Conservation (phyloP, 2,113 vertebrate species). For the Coracopsis vasa region DNA sequence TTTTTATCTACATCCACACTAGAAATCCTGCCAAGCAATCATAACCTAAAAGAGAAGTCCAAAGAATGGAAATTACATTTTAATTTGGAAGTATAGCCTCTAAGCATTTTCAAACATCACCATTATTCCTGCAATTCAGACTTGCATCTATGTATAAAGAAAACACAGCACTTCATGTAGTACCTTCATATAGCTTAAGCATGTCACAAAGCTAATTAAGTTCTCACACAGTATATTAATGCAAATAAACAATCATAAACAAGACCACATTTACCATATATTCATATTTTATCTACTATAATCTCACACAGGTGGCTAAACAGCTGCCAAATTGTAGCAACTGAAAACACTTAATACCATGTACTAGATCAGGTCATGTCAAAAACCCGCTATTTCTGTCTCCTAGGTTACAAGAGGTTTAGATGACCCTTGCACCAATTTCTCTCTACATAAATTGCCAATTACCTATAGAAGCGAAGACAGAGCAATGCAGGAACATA, state of each 20-base stretch:
- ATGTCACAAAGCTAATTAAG: not conserved
- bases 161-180: fast-evolving
- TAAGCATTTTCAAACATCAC: not conserved
- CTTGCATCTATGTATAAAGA: fast-evolving
- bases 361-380: not conserved
- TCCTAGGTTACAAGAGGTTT: not conserved
- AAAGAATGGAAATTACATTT: not conserved
- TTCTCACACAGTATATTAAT: not conserved
- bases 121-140: not conserved
- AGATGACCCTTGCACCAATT: not conserved
- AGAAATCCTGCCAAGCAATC: not conserved
- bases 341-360: not conserved
- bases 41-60: not conserved
- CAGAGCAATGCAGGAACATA: not conserved
- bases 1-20: not conserved
- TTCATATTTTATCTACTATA: not conserved
- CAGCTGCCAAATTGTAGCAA: not conserved
- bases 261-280: not conserved
- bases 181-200: not conserved
- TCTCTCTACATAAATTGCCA: not conserved
- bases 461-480: not conserved
- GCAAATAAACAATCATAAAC: not conserved
- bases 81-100: not conserved
- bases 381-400: not conserved
- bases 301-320: not conserved